Evolutionary conservation across 1,140 invertebrate genomes (phyloP).

Genomic region (Drosophila nigrodunni): DNA sequence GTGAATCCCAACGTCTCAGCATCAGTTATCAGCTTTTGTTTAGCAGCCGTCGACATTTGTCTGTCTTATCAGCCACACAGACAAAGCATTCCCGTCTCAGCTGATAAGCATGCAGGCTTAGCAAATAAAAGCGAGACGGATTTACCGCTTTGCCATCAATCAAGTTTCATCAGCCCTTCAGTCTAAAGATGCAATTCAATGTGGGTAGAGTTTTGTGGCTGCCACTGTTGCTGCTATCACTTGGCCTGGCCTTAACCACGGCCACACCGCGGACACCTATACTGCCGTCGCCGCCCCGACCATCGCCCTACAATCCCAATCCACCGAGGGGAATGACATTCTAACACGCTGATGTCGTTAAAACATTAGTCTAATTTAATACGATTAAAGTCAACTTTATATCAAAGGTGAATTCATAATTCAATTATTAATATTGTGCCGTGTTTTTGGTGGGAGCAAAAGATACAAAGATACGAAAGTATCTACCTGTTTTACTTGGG

Average conservation of each 20-base stretch:
- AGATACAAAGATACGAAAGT: background rate
- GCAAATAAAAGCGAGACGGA: constrained; percentile 57
- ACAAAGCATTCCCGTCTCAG: constrained; percentile 8
- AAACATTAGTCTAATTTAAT: constrained; percentile 68
- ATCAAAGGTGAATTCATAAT: constrained; percentile 55
- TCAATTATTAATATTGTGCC: constrained; percentile 43
- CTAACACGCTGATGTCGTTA: constrained; percentile 50
- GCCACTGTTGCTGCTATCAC: constrained; percentile 38
- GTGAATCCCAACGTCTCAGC: constrained; percentile 6
- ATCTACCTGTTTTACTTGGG: background rate
- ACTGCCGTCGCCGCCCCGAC: constrained; percentile 23
- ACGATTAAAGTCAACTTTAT: constrained; percentile 61
- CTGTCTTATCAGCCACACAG: constrained; percentile 22
- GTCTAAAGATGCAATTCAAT: constrained; percentile 67
- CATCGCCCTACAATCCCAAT: constrained; percentile 66
- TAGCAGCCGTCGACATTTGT: constrained; percentile 18
- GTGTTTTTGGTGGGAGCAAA: constrained; percentile 9
- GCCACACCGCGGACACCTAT: constrained; percentile 28
- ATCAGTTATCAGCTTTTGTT: constrained; percentile 22
- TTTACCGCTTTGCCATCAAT: constrained; percentile 54
- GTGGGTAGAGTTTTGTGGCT: constrained; percentile 41
- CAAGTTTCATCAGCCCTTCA: constrained; percentile 40
- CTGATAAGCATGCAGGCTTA: background rate
- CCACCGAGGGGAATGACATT: constrained; percentile 24
- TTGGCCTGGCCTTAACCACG: constrained; percentile 34